A percentile compares a stretch with the other conserved stretches of the same genome.
phyloP scores from a whole-genome alignment of 23 tunicate species.

The Botrylloides violaceus region DNA sequence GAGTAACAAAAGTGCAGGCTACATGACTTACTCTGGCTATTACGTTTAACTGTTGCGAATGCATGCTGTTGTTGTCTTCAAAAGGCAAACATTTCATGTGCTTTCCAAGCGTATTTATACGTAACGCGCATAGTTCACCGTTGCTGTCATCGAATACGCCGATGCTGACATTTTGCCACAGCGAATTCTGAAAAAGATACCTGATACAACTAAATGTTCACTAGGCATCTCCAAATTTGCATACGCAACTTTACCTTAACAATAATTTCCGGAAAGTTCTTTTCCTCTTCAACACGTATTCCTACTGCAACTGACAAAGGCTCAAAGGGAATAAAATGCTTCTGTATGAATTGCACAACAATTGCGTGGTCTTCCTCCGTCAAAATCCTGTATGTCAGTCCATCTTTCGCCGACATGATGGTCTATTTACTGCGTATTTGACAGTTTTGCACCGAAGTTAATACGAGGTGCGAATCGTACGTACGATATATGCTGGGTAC shows the following conservation, averaged over 20 bases:
- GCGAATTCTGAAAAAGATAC: background rate
- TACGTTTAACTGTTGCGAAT: background rate
- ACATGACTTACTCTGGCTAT: too few relatives aligned
- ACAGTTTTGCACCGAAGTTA: too few relatives aligned
- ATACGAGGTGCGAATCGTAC: too few relatives aligned
- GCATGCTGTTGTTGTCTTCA: constrained; percentile 15
- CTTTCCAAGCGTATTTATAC: constrained; percentile 9
- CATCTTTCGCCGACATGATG: constrained; percentile 1
- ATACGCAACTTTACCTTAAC: background rate
- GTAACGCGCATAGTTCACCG: constrained; percentile 9
- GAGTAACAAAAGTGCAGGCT: too few relatives aligned
- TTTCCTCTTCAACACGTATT: constrained; percentile 2
- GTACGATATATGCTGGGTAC: too few relatives aligned
- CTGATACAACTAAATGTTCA: too few relatives aligned
- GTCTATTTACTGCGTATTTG: too few relatives aligned
- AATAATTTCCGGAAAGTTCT: background rate
- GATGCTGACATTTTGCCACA: constrained; percentile 16
- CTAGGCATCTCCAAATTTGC: too few relatives aligned
- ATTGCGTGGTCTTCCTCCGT: background rate
- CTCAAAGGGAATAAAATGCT: constrained; percentile 9
- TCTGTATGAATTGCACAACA: constrained; percentile 1
- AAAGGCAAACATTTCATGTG: background rate
- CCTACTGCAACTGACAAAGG: background rate
- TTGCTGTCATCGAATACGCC: constrained; percentile 6
- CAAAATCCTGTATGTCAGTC: constrained; percentile 1